Evolutionary conservation across 2,888 invertebrate genomes (phyloP).

Genomic region (Teleiodes luculella): DNA sequence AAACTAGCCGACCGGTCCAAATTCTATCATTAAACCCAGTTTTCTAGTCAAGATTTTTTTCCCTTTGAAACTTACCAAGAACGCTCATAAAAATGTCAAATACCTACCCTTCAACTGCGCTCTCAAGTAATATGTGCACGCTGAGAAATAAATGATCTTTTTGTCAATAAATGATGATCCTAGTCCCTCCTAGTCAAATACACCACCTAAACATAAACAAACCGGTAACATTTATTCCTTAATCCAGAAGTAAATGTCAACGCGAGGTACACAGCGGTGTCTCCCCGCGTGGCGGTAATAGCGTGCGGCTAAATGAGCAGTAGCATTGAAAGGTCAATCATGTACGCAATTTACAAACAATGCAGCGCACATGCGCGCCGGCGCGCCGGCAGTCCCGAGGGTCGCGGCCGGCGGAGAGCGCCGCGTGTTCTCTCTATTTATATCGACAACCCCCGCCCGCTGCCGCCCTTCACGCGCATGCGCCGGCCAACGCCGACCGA

Average conservation of each 20-base stretch:
- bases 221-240: not conserved
- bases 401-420: conserved; percentile 16
- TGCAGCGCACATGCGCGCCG: conserved; percentile 49
- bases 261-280: not conserved
- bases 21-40: too few species aligned
- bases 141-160: too few species aligned
- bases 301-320: not conserved
- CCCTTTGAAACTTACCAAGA: too few species aligned
- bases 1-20: too few species aligned
- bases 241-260: not conserved
- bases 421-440: conserved; percentile 63
- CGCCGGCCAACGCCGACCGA: conserved; percentile 60
- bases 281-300: not conserved
- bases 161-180: too few species aligned
- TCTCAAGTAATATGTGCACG: too few species aligned
- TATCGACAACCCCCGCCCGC: conserved; percentile 57
- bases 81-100: too few species aligned
- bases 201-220: not conserved
- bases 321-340: conserved; percentile 33
- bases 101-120: too few species aligned
- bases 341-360: conserved; percentile 60
- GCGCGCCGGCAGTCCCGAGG: conserved; percentile 13
- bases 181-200: too few species aligned
- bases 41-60: too few species aligned
- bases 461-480: conserved; percentile 52